Conservation (phyloP, 2,888 invertebrate genomes). For the Zygothrica quintamaculata region DNA sequence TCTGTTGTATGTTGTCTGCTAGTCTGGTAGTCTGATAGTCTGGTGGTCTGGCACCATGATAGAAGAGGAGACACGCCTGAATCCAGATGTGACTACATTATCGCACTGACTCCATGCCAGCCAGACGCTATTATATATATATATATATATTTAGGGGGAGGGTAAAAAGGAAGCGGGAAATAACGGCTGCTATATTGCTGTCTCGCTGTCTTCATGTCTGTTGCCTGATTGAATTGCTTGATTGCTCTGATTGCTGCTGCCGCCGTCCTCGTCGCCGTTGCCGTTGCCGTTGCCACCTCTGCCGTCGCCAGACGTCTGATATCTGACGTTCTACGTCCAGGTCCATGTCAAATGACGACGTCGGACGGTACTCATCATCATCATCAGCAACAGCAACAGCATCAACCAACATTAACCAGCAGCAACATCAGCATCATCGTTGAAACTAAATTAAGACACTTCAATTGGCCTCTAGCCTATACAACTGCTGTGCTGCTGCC, state of each 20-base stretch:
- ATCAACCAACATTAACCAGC: no score
- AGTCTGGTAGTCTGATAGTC: no score
- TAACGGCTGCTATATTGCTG: slow-evolving; percentile 10
- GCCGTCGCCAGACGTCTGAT: slow-evolving; percentile 61
- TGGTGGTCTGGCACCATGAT: background rate
- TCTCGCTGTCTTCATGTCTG: slow-evolving; percentile 33
- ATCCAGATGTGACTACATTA: slow-evolving; percentile 41
- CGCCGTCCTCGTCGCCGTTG: no score
- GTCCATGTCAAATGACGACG: slow-evolving; percentile 19
- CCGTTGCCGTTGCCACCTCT: no score
- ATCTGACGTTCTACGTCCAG: slow-evolving; percentile 4
- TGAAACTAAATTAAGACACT: slow-evolving; percentile 61
- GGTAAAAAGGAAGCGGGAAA: background rate
- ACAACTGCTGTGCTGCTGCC: background rate
- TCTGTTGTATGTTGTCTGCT: no score
- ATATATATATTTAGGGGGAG: no score
- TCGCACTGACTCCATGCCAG: slow-evolving; percentile 22
- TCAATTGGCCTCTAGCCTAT: slow-evolving; percentile 32
- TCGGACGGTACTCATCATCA: slow-evolving; percentile 33
- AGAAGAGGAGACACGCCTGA: background rate
- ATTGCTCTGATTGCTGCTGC: slow-evolving; percentile 76
- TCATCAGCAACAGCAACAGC: no score
- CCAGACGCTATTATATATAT: slow-evolving; percentile 16
- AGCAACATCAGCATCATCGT: slow-evolving; percentile 57
- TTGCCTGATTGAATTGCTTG: slow-evolving; percentile 73